A percentile compares a stretch with the other conserved stretches of the same genome.
Conservation (phyloP, 1,140 invertebrate species). For the Varroa destructor region DNA sequence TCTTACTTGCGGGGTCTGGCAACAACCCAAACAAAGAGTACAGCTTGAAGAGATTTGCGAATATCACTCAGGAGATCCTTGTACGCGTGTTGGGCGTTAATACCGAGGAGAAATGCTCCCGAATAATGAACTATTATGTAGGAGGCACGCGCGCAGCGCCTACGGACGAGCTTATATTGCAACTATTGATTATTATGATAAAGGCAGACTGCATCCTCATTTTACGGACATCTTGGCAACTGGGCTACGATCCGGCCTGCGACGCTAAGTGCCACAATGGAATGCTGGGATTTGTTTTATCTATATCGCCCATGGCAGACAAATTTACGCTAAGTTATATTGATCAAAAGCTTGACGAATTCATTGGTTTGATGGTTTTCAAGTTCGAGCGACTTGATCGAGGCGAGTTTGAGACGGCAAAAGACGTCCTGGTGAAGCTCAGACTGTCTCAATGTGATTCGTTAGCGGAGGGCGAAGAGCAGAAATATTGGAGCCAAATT, state of each 20-base stretch:
- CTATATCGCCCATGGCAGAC: neutral
- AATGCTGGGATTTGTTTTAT: neutral
- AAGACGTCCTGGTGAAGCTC: neutral
- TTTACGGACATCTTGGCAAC: neutral
- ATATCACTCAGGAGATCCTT: neutral
- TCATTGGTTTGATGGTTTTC: neutral
- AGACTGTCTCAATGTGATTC: neutral
- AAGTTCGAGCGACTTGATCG: neutral
- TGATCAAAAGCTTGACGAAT: constrained; percentile 11
- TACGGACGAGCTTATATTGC: neutral
- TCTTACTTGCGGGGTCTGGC: neutral
- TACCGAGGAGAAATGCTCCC: neutral
- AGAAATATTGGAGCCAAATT: constrained; percentile 8
- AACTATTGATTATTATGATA: neutral
- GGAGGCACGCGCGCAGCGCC: neutral
- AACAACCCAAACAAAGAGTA: neutral
- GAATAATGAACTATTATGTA: constrained; percentile 12
- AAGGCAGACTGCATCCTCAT: neutral
- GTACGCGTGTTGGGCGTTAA: neutral
- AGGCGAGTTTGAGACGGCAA: neutral
- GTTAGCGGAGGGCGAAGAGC: neutral
- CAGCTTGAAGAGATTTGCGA: neutral
- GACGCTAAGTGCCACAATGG: neutral
- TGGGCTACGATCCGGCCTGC: neutral
- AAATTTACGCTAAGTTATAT: neutral